Percentiles rank a stretch among this genome's conserved stretches.
Conservation (phyloP, 2,888 invertebrate species). For the Drosophila colorata region DNA sequence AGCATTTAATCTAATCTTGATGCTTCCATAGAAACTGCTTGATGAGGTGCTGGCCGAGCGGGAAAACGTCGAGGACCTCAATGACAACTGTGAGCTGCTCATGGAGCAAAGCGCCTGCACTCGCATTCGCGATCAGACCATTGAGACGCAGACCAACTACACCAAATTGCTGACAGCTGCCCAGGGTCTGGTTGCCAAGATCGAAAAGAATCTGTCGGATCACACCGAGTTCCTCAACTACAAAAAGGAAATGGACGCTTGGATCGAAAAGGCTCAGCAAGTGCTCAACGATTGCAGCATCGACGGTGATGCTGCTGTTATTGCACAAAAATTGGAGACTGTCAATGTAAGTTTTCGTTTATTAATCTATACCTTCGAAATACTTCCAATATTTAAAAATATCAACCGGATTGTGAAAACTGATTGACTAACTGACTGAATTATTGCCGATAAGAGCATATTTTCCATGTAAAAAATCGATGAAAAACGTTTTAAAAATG, state of each 20-base stretch:
- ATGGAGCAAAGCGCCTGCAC: constrained; percentile 94
- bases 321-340: constrained; percentile 92
- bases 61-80: constrained; percentile 92
- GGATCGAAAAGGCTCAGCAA: constrained; percentile 93
- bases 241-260: constrained; percentile 92
- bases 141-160: constrained; percentile 93
- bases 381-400: no score
- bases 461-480: no score
- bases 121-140: constrained; percentile 94
- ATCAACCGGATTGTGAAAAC: no score
- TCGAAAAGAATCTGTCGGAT: constrained; percentile 95
- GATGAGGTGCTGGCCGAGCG: constrained; percentile 92
- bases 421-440: no score
- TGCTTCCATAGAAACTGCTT: constrained; percentile 87
- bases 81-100: constrained; percentile 93
- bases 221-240: constrained; percentile 96
- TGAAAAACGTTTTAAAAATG: no score
- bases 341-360: constrained; percentile 87
- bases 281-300: constrained; percentile 93
- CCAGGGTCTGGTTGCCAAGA: constrained; percentile 93
- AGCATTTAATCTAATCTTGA: constrained; percentile 19
- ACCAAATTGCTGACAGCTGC: constrained; percentile 91
- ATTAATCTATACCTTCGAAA: no score
- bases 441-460: no score
- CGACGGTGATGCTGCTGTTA: constrained; percentile 91